Conservation (phyloP, 1,140 invertebrate species). For the Ridgeia piscesae region DNA sequence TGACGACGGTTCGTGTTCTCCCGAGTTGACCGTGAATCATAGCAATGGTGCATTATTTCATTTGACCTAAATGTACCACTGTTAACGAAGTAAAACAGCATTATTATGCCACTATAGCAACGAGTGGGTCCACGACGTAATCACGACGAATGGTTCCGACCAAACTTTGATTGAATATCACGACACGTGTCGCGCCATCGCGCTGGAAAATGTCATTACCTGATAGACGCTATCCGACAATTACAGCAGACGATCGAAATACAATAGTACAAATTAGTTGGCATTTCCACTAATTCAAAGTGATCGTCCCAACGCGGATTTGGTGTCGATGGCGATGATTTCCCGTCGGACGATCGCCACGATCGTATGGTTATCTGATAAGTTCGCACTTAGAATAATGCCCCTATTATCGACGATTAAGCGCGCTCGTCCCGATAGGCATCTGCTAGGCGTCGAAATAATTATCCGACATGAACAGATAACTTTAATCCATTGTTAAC, state of each 20-base stretch:
- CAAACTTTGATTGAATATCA: not conserved
- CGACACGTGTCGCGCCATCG: not conserved
- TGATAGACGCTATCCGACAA: not conserved
- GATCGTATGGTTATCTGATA: not conserved
- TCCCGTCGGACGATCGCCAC: not conserved
- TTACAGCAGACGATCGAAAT: not conserved
- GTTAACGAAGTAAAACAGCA: not conserved
- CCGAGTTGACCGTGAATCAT: no score
- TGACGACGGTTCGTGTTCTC: no score
- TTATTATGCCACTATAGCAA: not conserved
- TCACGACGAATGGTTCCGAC: not conserved
- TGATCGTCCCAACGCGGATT: not conserved
- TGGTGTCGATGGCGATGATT: not conserved
- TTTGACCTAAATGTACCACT: no score
- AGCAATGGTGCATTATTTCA: not conserved
- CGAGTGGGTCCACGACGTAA: not conserved
- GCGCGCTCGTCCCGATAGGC: not conserved
- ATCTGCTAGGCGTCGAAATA: not conserved
- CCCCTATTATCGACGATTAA: constrained; percentile 1
- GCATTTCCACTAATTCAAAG: not conserved
- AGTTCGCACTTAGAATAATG: not conserved
- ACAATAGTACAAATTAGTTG: constrained; percentile 1
- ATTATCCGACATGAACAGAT: not conserved
- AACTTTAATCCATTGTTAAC: not conserved
- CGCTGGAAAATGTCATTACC: not conserved